Evolutionary conservation across 1,140 invertebrate genomes (phyloP).

Genomic region (Ladona fulva): DNA sequence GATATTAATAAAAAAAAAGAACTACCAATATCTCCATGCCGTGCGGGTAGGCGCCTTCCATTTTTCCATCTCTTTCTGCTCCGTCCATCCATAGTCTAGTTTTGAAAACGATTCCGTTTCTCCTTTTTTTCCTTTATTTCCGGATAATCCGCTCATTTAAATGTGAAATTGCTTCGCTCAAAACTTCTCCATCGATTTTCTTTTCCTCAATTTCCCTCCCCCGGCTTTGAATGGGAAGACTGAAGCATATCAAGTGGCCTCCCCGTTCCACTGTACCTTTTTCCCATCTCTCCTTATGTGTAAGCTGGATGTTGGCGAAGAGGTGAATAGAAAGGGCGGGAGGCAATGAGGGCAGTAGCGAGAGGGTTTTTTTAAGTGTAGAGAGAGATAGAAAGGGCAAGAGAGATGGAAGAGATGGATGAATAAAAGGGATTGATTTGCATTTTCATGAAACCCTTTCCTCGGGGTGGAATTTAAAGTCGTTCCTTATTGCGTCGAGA

Average conservation of each 20-base stretch:
- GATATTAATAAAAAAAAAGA: no score
- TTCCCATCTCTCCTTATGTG: background rate
- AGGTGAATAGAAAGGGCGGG: background rate
- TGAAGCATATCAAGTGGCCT: background rate
- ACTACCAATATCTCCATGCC: background rate
- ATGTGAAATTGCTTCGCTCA: conserved; percentile 5
- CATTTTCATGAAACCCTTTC: conserved; percentile 6
- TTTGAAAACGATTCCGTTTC: background rate
- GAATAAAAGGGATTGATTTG: conserved; percentile 6
- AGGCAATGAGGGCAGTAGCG: background rate
- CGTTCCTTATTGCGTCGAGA: background rate
- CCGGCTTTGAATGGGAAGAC: background rate
- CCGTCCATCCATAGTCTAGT: background rate
- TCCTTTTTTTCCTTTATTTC: background rate
- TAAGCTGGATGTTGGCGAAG: no score
- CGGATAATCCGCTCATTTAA: conserved; percentile 9
- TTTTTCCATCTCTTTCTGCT: background rate
- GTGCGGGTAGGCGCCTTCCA: background rate
- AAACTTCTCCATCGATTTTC: conserved; percentile 5
- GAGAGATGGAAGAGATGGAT: background rate
- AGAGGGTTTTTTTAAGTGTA: background rate
- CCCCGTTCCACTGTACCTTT: background rate
- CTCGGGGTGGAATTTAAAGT: background rate
- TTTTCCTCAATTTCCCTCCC: background rate
- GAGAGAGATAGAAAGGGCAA: background rate